These are phyloP conservation scores for Macrophya alboannulata DNA, from an alignment of 2,888 invertebrate genomes.

Conservation along the genomic window DNA sequence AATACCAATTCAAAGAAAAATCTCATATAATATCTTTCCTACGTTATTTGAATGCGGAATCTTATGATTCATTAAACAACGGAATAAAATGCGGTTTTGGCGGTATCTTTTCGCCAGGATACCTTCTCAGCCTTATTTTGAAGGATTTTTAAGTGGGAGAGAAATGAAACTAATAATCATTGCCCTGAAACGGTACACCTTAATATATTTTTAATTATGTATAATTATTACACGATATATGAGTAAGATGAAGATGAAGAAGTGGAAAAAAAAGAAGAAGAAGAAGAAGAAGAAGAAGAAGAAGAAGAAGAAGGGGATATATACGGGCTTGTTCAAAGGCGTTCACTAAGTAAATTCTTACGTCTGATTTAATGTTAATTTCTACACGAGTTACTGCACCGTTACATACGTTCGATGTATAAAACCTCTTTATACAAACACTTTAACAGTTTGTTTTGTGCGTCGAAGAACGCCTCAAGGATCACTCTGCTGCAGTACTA, in stretches of 20 bases:
- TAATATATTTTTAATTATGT: too few species aligned
- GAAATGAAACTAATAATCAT: too few species aligned
- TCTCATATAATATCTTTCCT: neutral
- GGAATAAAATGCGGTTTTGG: neutral
- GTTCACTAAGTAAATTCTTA: constrained; percentile 27
- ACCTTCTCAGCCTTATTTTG: too few species aligned
- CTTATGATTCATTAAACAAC: neutral
- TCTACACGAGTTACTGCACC: constrained; percentile 35
- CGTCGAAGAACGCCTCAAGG: constrained; percentile 8
- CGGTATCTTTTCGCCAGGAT: neutral
- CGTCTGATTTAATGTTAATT: constrained; percentile 45
- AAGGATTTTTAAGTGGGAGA: too few species aligned
- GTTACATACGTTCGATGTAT: neutral
- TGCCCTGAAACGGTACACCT: too few species aligned
- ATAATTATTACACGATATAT: too few species aligned
- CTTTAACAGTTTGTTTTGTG: constrained; percentile 10
- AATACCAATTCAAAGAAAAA: neutral
- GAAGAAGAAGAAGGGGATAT: neutral
- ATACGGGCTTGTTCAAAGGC: constrained; percentile 1
- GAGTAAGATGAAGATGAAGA: neutral
- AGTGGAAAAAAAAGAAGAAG: neutral
- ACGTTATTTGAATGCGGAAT: neutral
- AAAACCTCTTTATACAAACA: constrained; percentile 15
- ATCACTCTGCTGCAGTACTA: neutral
- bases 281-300: neutral